phyloP scores from a whole-genome alignment of 2,888 invertebrate species.

The Cybosia mesomella region DNA sequence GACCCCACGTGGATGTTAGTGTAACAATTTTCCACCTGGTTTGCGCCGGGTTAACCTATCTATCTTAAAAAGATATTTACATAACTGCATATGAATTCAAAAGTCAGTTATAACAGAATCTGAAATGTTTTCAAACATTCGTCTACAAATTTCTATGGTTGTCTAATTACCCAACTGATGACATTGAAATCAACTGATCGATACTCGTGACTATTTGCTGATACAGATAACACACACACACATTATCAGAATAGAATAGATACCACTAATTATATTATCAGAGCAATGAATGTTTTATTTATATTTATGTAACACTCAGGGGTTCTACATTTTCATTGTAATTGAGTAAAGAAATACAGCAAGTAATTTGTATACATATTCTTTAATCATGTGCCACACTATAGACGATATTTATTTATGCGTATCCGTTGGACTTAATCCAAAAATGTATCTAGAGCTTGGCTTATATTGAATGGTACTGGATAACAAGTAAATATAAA shows the following conservation, averaged over 20 bases:
- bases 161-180: constrained; percentile 19
- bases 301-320: not conserved
- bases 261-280: not conserved
- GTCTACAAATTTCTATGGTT: constrained; percentile 5
- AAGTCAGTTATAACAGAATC: constrained; percentile 2
- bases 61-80: not conserved
- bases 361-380: not conserved
- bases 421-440: constrained; percentile 63
- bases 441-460: constrained; percentile 53
- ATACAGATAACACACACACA: constrained; percentile 21
- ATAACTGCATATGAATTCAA: not conserved
- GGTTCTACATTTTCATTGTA: not conserved
- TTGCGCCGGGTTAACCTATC: not conserved
- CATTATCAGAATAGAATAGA: not conserved
- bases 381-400: constrained; percentile 8
- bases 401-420: constrained; percentile 55
- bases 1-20: no score
- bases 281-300: constrained; percentile 13
- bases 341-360: not conserved
- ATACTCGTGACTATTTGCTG: constrained; percentile 20
- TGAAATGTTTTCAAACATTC: constrained; percentile 2
- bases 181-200: constrained; percentile 20
- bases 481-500: constrained; percentile 37
- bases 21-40: no score
- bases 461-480: constrained; percentile 41